Conservation (phyloP, 2,888 invertebrate species). For the Flabesymbios commensalis region DNA sequence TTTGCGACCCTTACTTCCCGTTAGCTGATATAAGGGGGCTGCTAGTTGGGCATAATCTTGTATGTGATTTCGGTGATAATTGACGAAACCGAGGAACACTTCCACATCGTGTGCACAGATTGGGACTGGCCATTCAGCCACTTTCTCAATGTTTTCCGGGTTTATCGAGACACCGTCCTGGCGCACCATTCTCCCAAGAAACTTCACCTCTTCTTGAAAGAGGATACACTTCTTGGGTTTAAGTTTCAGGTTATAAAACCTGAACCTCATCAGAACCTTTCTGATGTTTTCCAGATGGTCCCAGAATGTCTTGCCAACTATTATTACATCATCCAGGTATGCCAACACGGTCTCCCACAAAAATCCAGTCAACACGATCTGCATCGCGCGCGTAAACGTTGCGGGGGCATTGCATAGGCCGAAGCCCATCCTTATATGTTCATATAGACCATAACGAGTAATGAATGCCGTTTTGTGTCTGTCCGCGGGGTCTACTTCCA, state of each 20-base stretch:
- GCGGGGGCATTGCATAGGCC: background rate
- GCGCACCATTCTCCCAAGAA: slow-evolving; percentile 17
- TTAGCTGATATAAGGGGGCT: too few species aligned
- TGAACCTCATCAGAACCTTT: slow-evolving; percentile 25
- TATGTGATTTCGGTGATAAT: too few species aligned
- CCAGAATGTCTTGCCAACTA: slow-evolving; percentile 1
- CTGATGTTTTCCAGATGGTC: slow-evolving; percentile 25
- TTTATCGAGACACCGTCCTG: background rate
- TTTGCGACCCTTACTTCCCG: too few species aligned
- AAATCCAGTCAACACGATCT: background rate
- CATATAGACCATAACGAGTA: background rate
- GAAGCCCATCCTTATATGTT: background rate
- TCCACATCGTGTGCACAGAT: too few species aligned
- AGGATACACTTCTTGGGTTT: slow-evolving; percentile 27
- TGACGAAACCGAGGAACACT: too few species aligned
- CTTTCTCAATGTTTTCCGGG: background rate
- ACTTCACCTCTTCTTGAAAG: slow-evolving; percentile 21
- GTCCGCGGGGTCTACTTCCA: background rate
- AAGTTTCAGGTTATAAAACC: slow-evolving; percentile 4
- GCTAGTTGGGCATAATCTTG: too few species aligned
- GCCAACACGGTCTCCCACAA: background rate
- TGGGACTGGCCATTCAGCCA: too few species aligned
- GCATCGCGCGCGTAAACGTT: slow-evolving; percentile 3
- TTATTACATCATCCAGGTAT: slow-evolving; percentile 13
- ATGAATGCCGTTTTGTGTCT: background rate